Base-by-base conservation (phyloP, 1,140 invertebrate species). In the Pemphigus obesinymphae region DNA sequence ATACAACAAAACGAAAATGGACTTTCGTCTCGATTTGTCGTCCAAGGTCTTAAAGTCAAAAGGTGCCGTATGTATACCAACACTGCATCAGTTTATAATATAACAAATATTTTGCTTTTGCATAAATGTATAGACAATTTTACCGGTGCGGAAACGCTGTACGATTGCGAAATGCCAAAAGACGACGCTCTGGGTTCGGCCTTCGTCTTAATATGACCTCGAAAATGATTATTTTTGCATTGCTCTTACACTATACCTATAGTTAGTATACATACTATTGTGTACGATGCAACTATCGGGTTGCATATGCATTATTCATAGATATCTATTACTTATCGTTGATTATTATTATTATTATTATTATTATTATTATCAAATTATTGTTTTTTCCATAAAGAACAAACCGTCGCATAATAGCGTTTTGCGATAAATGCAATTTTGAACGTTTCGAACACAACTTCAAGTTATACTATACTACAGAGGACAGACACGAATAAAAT, bases 161-260 rank as follows among this genome's bases (percentile, higher is more conserved):
- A 26, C 7, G 48, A 61, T 80, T 80, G 23, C 5, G 40, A 63
- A 61, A 63, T 80, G 76, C 37, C 76, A 80, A 80, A 80, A 80
- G 76, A 80, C 73, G 31, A 34, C 75, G 37, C 23, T 80, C 31
- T 31, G 55, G 40, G 76, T 37, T 40, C 31, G 76, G 76, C 76
- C 76, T 80, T 80, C 76, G 10, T 29, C 23, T 23, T n/a, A n/a
- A 23, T 10, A 8, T 43, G 53, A 80, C 76, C 76, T 80, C 23
- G 76, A 45, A 80, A 80, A 80, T 80, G 53, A 80, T 80, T 80
- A 63, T 80, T 61, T 80, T 80, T 29, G 75, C 53, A 23, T 43
- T 58, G 55, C 55, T 50, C n/a, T 20, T 80, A 34, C 31, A 26
- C 43, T 43, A n/a, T 15, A 53, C 10, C 63, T 55, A 26, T n/a